Percentiles rank a stretch among this genome's conserved stretches.
phyloP scores from a whole-genome alignment of 2,797 vertebrate species.

The Prunella strophiata region DNA sequence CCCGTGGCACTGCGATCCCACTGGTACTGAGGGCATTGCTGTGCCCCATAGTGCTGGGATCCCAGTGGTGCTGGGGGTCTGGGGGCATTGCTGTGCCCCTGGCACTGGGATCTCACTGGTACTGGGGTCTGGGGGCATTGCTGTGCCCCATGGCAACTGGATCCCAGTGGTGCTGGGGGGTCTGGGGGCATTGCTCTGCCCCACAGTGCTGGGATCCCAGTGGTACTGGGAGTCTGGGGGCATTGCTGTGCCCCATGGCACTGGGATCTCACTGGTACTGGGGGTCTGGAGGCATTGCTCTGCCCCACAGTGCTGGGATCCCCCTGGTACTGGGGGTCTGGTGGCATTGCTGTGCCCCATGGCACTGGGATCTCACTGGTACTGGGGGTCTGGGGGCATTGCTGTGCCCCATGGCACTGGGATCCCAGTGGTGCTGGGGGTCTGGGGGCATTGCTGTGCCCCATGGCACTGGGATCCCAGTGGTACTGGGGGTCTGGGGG shows the following conservation, averaged over 20 bases:
- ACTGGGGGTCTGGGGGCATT: fast-evolving
- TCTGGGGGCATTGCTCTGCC: too few relatives aligned
- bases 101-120: too few relatives aligned
- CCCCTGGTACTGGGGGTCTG: fast-evolving
- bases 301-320: neutral
- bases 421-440: neutral
- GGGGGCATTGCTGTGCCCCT: too few relatives aligned
- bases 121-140: too few relatives aligned
- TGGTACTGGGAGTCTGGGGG: too few relatives aligned
- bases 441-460: neutral
- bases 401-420: fast-evolving
- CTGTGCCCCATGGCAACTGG: too few relatives aligned
- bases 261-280: neutral
- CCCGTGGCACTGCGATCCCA: too few relatives aligned
- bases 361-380: neutral
- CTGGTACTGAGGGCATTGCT: too few relatives aligned
- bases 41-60: too few relatives aligned
- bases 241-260: neutral
- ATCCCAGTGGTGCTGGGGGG: too few relatives aligned
- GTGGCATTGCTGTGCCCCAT: neutral
- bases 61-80: too few relatives aligned
- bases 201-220: too few relatives aligned
- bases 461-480: fast-evolving
- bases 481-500: neutral
- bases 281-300: neutral